Evolutionary conservation across 2,888 invertebrate genomes (phyloP).

Genomic region (Helicoverpa assulta): DNA sequence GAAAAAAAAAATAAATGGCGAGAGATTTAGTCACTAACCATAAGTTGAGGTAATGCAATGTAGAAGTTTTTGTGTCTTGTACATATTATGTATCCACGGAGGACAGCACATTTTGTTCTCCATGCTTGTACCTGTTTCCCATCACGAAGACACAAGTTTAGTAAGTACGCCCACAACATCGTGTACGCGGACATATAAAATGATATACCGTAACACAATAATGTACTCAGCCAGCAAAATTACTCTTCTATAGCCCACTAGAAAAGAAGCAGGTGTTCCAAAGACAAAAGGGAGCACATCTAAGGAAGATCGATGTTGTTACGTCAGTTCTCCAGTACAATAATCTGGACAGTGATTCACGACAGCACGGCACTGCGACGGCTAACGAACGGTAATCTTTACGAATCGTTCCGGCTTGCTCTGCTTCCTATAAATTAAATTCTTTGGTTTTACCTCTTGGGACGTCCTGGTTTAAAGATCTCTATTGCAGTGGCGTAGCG

Average conservation of each 20-base stretch:
- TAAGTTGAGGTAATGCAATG: no score
- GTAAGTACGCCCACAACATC: no score
- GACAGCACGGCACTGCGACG: conserved; percentile 15
- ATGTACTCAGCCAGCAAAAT: neutral
- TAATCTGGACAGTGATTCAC: conserved; percentile 57
- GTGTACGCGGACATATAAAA: no score
- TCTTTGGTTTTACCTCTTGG: conserved; percentile 23
- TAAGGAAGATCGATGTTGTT: conserved; percentile 43
- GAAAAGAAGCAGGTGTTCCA: conserved; percentile 12
- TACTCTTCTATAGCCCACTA: conserved; percentile 2
- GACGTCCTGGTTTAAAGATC: conserved; percentile 5
- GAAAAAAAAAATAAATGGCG: neutral
- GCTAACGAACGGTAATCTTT: conserved; percentile 58
- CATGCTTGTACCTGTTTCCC: no score
- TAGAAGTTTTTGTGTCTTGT: no score
- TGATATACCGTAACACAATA: no score
- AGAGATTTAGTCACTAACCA: neutral
- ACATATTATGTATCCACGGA: no score
- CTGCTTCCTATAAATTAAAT: conserved; percentile 33
- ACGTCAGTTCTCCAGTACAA: conserved; percentile 39
- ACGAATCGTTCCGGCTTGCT: conserved; percentile 44
- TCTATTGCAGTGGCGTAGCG: no score
- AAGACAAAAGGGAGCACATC: conserved; percentile 15
- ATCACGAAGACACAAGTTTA: no score
- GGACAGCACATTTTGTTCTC: no score